Percentiles rank a stretch among this genome's conserved stretches.
These are phyloP conservation scores for Redunca redunca DNA, from an alignment of 2,113 vertebrate species.

Conservation along the genomic window DNA sequence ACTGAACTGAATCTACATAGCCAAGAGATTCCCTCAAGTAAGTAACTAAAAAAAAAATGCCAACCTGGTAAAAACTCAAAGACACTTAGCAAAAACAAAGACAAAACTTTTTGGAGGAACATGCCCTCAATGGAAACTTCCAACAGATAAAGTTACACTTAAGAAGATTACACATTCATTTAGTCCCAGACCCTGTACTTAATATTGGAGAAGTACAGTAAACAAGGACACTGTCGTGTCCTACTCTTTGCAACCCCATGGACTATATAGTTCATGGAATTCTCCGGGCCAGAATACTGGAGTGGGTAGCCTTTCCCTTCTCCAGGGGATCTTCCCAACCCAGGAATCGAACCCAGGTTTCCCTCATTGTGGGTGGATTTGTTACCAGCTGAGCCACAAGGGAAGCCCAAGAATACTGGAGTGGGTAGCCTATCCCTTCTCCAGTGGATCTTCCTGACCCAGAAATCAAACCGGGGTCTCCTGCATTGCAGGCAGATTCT, in stretches of 20 bases:
- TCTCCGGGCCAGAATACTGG: neutral
- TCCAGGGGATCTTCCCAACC: neutral
- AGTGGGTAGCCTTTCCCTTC: neutral
- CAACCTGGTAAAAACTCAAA: neutral
- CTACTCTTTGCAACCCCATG: neutral
- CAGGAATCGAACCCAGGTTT: neutral
- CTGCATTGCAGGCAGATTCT: neutral
- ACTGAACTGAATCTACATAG: neutral
- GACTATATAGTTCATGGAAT: neutral
- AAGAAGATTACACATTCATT: neutral
- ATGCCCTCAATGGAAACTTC: neutral
- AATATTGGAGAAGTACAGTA: neutral
- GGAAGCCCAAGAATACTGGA: neutral
- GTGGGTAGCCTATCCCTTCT: neutral
- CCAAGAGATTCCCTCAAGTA: neutral
- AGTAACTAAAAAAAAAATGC: neutral
- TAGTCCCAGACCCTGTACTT: neutral
- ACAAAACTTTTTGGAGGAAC: neutral
- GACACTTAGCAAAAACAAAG: neutral
- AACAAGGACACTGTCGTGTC: neutral
- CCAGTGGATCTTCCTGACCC: neutral
- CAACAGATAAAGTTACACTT: neutral
- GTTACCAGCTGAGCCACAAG: neutral
- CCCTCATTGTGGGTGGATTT: neutral
- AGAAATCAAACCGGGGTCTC: rapidly evolving